phyloP scores from a whole-genome alignment of 30 jellyfish, hydroid and myxozoan genomes.

The Aurelia sp. region DNA sequence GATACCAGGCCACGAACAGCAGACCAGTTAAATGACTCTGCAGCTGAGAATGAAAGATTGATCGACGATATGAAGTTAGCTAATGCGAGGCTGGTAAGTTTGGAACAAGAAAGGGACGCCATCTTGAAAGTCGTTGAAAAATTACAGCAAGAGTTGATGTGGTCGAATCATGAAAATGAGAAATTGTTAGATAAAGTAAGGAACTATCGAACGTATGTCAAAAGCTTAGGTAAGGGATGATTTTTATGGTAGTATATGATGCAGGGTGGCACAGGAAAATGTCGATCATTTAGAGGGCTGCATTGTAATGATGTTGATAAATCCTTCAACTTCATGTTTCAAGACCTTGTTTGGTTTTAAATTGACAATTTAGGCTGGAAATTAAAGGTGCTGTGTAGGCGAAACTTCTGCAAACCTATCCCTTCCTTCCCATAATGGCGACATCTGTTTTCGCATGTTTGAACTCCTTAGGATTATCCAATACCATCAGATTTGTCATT shows the following conservation, averaged over 20 bases:
- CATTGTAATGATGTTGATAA: too few species aligned
- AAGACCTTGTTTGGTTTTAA: too few species aligned
- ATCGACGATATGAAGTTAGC: slow-evolving; percentile 86
- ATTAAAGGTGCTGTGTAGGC: too few species aligned
- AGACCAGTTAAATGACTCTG: neutral
- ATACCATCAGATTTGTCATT: too few species aligned
- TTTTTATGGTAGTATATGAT: neutral
- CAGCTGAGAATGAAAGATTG: slow-evolving; percentile 45
- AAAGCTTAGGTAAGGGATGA: slow-evolving; percentile 19
- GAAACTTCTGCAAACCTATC: too few species aligned
- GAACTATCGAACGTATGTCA: slow-evolving; percentile 21
- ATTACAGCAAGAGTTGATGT: slow-evolving; percentile 94
- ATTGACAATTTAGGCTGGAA: too few species aligned
- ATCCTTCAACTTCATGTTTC: too few species aligned
- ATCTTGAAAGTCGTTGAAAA: slow-evolving; percentile 92
- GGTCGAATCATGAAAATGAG: slow-evolving; percentile 94
- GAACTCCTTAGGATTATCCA: too few species aligned
- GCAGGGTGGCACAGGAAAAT: too few species aligned
- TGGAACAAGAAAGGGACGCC: slow-evolving; percentile 91
- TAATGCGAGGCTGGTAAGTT: slow-evolving; percentile 83
- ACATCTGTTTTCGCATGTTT: too few species aligned
- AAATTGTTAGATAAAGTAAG: slow-evolving; percentile 62
- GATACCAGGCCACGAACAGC: neutral
- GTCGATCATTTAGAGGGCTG: too few species aligned
- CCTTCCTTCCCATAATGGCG: too few species aligned